Conservation (phyloP, 2,888 invertebrate genomes). For the Eristalis arbustorum region DNA sequence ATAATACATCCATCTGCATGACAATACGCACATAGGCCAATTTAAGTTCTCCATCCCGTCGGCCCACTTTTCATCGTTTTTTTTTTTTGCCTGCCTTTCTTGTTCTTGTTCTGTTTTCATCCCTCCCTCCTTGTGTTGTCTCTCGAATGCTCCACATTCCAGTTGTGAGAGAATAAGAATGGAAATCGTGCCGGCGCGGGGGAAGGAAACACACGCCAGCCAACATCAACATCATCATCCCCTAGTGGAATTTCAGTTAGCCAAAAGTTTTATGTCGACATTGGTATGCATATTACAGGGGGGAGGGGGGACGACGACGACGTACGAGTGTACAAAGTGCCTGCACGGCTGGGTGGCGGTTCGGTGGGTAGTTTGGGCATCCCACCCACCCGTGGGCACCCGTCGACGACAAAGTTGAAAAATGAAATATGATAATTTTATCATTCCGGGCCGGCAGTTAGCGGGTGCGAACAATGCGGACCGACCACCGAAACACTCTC, state of each 20-base stretch:
- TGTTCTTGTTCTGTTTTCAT: background rate
- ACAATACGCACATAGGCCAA: constrained; percentile 71
- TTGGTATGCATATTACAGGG: constrained; percentile 69
- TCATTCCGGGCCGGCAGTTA: constrained; percentile 66
- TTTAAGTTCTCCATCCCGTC: constrained; percentile 52
- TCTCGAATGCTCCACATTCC: constrained; percentile 62
- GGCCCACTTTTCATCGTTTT: background rate
- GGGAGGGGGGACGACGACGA: too few relatives aligned
- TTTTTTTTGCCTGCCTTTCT: background rate
- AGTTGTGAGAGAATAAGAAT: constrained; percentile 42
- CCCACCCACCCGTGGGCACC: background rate
- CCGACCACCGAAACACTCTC: constrained; percentile 56
- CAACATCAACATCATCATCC: constrained; percentile 69
- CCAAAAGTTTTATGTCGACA: constrained; percentile 71
- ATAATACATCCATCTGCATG: constrained; percentile 71
- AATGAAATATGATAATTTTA: constrained; percentile 71
- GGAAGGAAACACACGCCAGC: constrained; percentile 59
- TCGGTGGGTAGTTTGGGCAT: constrained; percentile 31
- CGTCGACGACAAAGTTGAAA: constrained; percentile 65
- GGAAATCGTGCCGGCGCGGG: too few relatives aligned
- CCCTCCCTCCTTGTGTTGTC: constrained; percentile 1
- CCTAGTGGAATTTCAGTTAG: constrained; percentile 70
- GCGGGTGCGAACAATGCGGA: constrained; percentile 67
- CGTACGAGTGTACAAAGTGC: constrained; percentile 57
- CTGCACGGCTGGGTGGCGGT: constrained; percentile 34